phyloP scores from a whole-genome alignment of 2,797 vertebrate species.

The Lepidocolaptes lacrymiger region DNA sequence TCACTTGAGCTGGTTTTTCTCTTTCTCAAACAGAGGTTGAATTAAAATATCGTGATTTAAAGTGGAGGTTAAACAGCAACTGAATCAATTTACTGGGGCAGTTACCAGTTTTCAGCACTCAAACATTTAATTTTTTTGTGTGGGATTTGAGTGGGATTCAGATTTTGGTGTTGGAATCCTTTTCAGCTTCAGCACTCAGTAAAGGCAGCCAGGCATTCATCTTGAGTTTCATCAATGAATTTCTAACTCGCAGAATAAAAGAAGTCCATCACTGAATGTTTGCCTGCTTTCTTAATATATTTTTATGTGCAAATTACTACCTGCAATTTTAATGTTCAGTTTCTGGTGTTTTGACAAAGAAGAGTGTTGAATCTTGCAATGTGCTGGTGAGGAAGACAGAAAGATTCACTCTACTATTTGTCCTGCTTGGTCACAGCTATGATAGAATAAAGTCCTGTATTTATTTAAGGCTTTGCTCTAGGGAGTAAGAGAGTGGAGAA shows the following conservation, averaged over 20 bases:
- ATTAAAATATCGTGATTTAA: not conserved
- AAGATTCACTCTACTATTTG: not conserved
- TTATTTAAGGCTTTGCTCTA: not conserved
- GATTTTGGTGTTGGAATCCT: not conserved
- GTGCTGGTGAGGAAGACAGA: not conserved
- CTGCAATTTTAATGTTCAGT: not conserved
- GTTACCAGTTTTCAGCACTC: not conserved
- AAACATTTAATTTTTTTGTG: not conserved
- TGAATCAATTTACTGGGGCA: not conserved
- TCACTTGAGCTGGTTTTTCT: not conserved
- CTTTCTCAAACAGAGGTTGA: not conserved
- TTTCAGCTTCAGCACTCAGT: not conserved
- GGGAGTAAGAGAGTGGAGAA: not conserved
- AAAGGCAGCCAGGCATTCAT: not conserved
- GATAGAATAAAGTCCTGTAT: not conserved
- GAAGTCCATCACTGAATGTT: not conserved
- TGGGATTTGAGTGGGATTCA: not conserved
- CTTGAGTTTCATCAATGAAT: not conserved
- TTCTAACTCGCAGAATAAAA: not conserved
- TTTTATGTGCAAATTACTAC: not conserved
- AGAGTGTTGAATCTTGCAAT: not conserved
- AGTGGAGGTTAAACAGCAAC: not conserved
- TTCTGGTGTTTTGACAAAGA: not conserved
- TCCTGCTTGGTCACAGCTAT: not conserved
- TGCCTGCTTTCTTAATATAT: not conserved